Conservation (phyloP, 2,113 vertebrate species). For the Oncorhynchus tshawytscha region DNA sequence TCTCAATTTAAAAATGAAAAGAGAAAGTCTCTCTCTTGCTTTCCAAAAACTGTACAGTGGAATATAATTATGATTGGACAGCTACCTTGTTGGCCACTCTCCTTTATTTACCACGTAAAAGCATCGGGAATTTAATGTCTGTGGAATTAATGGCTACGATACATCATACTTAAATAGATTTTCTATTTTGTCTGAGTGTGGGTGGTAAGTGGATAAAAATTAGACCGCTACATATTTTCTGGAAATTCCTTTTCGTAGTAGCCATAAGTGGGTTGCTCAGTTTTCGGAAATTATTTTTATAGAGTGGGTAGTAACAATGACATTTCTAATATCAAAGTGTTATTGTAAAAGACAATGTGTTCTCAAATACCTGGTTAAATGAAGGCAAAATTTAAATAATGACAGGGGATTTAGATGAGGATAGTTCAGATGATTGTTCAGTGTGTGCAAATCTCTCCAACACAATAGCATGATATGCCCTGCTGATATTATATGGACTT, state of each 20-base stretch:
- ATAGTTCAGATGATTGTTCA: too few species aligned
- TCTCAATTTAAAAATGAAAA: slow-evolving; percentile 38
- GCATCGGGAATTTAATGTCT: neutral
- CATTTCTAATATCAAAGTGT: too few species aligned
- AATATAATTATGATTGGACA: slow-evolving; percentile 32
- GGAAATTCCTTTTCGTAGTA: neutral
- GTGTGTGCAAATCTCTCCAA: too few species aligned
- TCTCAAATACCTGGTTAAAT: too few species aligned
- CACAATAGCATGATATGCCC: too few species aligned
- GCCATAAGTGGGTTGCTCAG: neutral
- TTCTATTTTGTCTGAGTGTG: slow-evolving; percentile 10
- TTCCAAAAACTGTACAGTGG: neutral
- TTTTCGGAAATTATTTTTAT: neutral
- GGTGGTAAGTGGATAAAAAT: slow-evolving; percentile 6
- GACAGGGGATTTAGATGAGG: too few species aligned
- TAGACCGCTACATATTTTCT: neutral
- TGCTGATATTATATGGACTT: too few species aligned
- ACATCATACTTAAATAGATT: slow-evolving; percentile 29
- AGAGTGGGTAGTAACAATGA: neutral
- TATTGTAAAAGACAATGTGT: too few species aligned
- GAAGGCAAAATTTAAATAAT: too few species aligned
- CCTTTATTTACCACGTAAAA: slow-evolving; percentile 39
- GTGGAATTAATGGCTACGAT: slow-evolving; percentile 29
- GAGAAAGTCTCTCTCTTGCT: slow-evolving; percentile 3
- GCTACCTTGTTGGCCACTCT: slow-evolving; percentile 17